phyloP scores from a whole-genome alignment of 2,797 vertebrate species.

The Micromesistius poutassou region DNA sequence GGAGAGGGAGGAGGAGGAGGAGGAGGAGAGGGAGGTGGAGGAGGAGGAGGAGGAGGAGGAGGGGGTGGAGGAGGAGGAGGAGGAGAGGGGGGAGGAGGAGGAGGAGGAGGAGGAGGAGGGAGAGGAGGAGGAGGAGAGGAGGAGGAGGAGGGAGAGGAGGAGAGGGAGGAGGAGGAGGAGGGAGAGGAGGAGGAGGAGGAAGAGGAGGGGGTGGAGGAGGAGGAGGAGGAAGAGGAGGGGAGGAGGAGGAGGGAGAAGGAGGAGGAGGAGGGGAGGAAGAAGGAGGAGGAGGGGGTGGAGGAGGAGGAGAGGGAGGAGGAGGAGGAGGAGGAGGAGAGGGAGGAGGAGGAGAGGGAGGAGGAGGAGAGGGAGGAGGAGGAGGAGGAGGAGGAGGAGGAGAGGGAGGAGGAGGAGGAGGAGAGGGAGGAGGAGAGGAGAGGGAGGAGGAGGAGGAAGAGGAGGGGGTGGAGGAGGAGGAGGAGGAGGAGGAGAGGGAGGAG shows the following conservation, averaged over 20 bases:
- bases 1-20: neutral
- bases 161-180: neutral
- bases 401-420: neutral
- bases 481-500: too few relatives aligned
- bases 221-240: too few relatives aligned
- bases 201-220: too few relatives aligned
- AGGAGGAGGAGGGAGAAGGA: too few relatives aligned
- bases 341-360: too few relatives aligned
- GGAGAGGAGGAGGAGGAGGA: neutral
- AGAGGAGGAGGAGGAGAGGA: too few relatives aligned
- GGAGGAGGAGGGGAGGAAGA: too few relatives aligned
- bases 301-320: too few relatives aligned
- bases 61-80: slow-evolving; percentile 5
- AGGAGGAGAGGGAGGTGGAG: neutral
- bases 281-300: too few relatives aligned
- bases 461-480: too few relatives aligned
- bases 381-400: neutral
- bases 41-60: neutral
- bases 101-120: neutral
- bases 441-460: too few relatives aligned
- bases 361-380: neutral
- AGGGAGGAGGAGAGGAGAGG: too few relatives aligned
- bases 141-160: neutral
- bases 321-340: neutral
- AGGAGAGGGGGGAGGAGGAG: neutral